Evolutionary conservation across 1,140 invertebrate genomes (phyloP), one percentile per base, ranked within the genome.

Genomic region (Aphelenchoides avenae): DNA sequence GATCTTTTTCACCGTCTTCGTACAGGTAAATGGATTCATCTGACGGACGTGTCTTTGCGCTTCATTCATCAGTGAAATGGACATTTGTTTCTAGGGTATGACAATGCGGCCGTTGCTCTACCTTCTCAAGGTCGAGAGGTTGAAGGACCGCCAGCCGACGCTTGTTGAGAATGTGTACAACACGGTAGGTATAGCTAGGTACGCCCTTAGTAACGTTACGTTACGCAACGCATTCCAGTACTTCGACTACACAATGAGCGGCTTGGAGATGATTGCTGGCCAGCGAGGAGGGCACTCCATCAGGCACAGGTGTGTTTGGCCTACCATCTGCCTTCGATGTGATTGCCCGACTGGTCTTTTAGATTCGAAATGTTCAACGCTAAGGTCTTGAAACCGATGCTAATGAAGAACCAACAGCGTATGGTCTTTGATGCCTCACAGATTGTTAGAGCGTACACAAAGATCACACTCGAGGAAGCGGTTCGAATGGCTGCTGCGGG

Each of bases 211-310:
- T 31, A 44, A 13, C 31, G 4, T 53, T 55, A 15, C 20, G 44
- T 3, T 13, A 15, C 3, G 15, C 15, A 33, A n/a, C 7, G 18
- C 15, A 54, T 56, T 64, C 1, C 59, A 66, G 47, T 66, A 66
- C 31, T 43, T 70, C 30, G 53, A 66, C 39, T 70, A 70, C 34
- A 70, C 64, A 46, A 68, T 68, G 66, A 31, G 54, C 15, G 66
- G 66, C 11, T 34, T 68, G 1, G 66, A 70, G 27, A 61, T 69
- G 18, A 70, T 68, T 31, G 53, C 57, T 2, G 66, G 66, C 2
- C 61, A 68, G 22, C 34, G 44, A 29, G 67, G 66, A 20, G 44
- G 53, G 34, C 51, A 70, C 37, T 61, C 61, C 37, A 31, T 67
- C n/a, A 43, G 54, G 29, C 52, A 67, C 30, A 48, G 66, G 26